phyloP scores from a whole-genome alignment of 2,888 invertebrate species.

The Drosophila algonquin region DNA sequence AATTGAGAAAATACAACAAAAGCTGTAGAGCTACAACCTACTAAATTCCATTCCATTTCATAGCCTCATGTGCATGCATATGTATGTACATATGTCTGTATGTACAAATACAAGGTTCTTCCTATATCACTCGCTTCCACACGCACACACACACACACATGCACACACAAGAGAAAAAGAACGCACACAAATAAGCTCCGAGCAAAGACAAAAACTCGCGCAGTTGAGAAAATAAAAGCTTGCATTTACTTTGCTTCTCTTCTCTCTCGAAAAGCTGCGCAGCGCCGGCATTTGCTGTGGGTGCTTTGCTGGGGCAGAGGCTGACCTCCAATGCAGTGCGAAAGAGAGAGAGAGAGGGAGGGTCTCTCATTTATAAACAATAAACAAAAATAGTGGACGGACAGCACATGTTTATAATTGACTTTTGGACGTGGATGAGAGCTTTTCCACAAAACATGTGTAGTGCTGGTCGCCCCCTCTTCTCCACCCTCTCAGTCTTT shows the following conservation, averaged over 20 bases:
- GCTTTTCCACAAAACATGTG: slow-evolving; percentile 64
- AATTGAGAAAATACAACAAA: slow-evolving; percentile 29
- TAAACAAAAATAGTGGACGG: slow-evolving; percentile 71
- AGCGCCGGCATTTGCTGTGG: slow-evolving; percentile 56
- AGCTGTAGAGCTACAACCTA: slow-evolving; percentile 46
- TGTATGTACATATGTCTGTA: neutral
- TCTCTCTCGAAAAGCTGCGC: slow-evolving; percentile 26
- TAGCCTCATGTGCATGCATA: slow-evolving; percentile 61
- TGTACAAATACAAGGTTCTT: slow-evolving; percentile 80
- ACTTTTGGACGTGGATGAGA: slow-evolving; percentile 47
- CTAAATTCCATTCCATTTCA: slow-evolving; percentile 80
- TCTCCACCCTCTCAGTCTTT: neutral
- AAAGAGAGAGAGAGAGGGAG: slow-evolving; percentile 16
- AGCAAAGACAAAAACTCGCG: slow-evolving; percentile 48
- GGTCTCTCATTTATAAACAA: slow-evolving; percentile 78
- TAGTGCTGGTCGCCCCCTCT: slow-evolving; percentile 6
- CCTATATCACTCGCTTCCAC: slow-evolving; percentile 78
- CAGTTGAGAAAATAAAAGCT: slow-evolving; percentile 30
- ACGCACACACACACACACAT: slow-evolving; percentile 25
- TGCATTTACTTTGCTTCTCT: no score
- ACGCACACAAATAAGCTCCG: slow-evolving; percentile 33
- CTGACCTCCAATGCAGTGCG: slow-evolving; percentile 63
- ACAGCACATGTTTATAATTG: slow-evolving; percentile 76
- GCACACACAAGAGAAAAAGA: slow-evolving; percentile 39
- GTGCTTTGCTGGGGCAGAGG: slow-evolving; percentile 17